phyloP scores from a whole-genome alignment of 2,797 vertebrate genomes.

The Potorous gilbertii region DNA sequence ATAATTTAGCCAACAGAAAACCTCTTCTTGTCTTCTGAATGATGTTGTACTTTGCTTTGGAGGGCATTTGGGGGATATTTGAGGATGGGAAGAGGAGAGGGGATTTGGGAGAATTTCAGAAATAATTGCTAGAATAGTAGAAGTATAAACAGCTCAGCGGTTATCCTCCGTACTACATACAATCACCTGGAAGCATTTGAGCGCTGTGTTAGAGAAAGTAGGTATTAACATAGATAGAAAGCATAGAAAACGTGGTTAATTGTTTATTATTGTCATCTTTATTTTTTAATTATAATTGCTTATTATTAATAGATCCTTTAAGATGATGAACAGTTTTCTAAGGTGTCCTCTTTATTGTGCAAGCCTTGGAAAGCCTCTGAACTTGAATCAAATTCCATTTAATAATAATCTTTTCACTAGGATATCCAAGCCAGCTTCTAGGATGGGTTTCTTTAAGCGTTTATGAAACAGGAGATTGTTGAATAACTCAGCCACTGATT shows the following conservation, averaged over 20 bases:
- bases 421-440: slow-evolving; percentile 8
- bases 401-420: slow-evolving; percentile 40
- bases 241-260: not conserved
- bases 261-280: not conserved
- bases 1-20: not conserved
- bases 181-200: not conserved
- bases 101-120: not conserved
- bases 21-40: not conserved
- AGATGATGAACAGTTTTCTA: slow-evolving; percentile 21
- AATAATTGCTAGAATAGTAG: not conserved
- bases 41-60: not conserved
- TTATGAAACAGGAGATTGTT: slow-evolving; percentile 48
- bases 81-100: not conserved
- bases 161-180: not conserved
- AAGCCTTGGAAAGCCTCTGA: slow-evolving; percentile 37
- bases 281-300: slow-evolving; percentile 51
- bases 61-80: not conserved
- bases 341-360: slow-evolving; percentile 34
- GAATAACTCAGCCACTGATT: slow-evolving; percentile 61
- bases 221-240: not conserved
- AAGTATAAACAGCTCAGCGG: not conserved
- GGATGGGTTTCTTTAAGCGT: not conserved
- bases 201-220: slow-evolving; percentile 24
- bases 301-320: slow-evolving; percentile 25
- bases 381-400: slow-evolving; percentile 21